Base-by-base conservation (phyloP, 2,113 vertebrate species). In the Daphoenositta chrysoptera region DNA sequence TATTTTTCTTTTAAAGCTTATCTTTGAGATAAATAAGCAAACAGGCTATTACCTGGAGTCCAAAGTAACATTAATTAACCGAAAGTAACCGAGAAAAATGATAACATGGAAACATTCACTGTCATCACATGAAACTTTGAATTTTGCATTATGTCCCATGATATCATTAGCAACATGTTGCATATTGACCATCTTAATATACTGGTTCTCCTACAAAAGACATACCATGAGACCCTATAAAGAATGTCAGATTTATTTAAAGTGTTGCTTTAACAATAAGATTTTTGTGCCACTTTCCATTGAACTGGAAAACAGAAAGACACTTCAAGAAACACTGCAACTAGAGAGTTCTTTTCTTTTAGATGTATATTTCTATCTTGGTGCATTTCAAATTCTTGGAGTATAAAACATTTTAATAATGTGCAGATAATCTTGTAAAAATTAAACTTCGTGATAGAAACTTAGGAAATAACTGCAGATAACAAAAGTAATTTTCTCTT, bases 401-500 rank as follows among this genome's bases (percentile, higher is more conserved):
- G 35, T 53, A 94, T 37, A 89, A 94, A 96, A 94, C 70, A 91
- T 79, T 89, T 78, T 65, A 94, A 95, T 89, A 87, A 78, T 33
- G 33, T 64, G 77, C 82, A 70, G 95, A 88, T 95, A 93, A 96
- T 95, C 83, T 87, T 79, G 60, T 71, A 95, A 92, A 93, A 96
- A 89, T 63, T 89, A 79, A 96, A 95, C 80, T 88, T 60, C 2
- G 4, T 16, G 16, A 89, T 37, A 84, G 44, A 94, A 76, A 76
- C 61, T 73, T 76, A 91, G 82, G 70, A 96, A 95, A 95, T 57
- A 92, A 69, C 44, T 86, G n/a, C 27, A 95, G 91, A 95, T 93
- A 97, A 92, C 53, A 60, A 64, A 82, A 93, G 87, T 64, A 90
- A 96, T 96, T 96, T 96, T 92, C 86, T 95, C 87, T 95, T 94